These are phyloP conservation scores for Carcharodon carcharias DNA, from an alignment of 2,797 vertebrate genomes.

Conservation along the genomic window DNA sequence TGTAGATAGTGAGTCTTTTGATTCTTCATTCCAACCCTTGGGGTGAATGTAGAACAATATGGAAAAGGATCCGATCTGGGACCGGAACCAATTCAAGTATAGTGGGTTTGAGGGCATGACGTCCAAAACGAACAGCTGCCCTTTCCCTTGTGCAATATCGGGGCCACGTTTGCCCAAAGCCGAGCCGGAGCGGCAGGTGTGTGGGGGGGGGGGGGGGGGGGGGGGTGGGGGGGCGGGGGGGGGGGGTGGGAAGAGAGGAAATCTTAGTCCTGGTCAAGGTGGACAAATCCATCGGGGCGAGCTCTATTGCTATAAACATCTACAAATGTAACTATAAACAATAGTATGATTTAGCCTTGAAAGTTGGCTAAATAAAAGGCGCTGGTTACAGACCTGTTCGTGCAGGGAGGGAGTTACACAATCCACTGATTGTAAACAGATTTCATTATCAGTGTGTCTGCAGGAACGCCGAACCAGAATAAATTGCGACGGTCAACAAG, in stretches of 20 bases:
- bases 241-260: not conserved
- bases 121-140: not conserved
- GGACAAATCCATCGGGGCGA: not conserved
- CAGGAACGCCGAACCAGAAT: not conserved
- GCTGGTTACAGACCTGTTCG: not conserved
- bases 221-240: not conserved
- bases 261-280: not conserved
- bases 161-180: not conserved
- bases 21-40: not conserved
- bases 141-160: not conserved
- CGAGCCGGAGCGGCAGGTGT: too few relatives aligned
- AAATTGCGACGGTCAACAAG: not conserved
- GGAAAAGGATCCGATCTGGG: not conserved
- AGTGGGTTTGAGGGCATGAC: not conserved
- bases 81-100: not conserved
- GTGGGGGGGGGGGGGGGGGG: not conserved
- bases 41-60: not conserved
- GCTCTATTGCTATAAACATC: not conserved
- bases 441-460: not conserved
- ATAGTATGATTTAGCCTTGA: not conserved
- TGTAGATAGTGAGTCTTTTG: not conserved
- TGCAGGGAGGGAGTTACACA: not conserved
- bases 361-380: not conserved
- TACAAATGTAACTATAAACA: not conserved
- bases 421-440: not conserved